Conservation (phyloP, 2,888 invertebrate genomes). For the Malacosoma neustria region DNA sequence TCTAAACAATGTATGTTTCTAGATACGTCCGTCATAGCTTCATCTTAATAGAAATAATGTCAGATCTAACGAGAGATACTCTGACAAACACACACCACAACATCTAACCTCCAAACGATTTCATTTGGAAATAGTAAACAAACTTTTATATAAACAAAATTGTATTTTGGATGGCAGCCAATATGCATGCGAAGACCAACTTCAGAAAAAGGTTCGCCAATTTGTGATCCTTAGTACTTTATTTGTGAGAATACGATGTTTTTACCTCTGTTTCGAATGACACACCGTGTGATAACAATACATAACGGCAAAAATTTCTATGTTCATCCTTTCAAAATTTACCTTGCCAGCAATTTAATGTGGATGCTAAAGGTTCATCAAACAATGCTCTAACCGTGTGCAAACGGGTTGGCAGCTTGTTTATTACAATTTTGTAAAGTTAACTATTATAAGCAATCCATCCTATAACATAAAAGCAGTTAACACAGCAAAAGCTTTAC, state of each 20-base stretch:
- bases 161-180: slow-evolving; percentile 23
- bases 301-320: no score
- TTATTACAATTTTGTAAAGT: no score
- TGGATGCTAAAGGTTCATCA: no score
- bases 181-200: neutral
- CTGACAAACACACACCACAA: neutral
- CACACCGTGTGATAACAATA: no score
- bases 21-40: neutral
- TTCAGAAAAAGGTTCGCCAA: neutral
- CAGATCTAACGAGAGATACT: neutral
- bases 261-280: no score
- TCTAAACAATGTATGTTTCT: neutral
- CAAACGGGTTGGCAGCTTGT: no score
- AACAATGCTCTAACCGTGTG: no score
- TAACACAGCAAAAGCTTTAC: no score
- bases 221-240: neutral
- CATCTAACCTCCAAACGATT: slow-evolving; percentile 5
- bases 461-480: no score
- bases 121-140: slow-evolving; percentile 20
- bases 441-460: no score
- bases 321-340: no score
- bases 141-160: slow-evolving; percentile 17
- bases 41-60: neutral
- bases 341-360: no score
- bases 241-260: neutral